Conservation (phyloP, 2,113 vertebrate genomes). For the Lepus timidus region DNA sequence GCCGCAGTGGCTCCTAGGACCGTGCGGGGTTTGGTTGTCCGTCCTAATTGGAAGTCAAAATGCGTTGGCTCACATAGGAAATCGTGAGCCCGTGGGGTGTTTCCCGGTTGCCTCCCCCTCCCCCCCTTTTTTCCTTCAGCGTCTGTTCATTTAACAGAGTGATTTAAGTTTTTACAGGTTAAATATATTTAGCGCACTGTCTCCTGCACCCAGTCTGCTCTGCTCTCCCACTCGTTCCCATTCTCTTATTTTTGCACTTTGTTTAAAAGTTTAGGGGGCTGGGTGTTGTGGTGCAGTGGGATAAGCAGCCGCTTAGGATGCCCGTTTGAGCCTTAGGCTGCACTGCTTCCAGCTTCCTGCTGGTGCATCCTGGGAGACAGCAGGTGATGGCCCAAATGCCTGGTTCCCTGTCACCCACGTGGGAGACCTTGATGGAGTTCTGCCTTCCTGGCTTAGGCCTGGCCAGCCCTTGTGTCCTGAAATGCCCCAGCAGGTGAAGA, state of each 20-base stretch:
- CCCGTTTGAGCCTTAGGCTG: no score
- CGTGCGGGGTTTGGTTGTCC: not conserved
- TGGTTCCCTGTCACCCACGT: no score
- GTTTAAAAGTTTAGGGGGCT: not conserved
- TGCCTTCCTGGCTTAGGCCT: no score
- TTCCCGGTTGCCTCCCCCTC: not conserved
- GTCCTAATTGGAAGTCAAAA: not conserved
- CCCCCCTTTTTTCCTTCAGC: not conserved
- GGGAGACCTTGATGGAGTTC: no score
- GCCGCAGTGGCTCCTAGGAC: not conserved
- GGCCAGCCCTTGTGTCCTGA: no score
- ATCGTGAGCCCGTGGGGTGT: no score
- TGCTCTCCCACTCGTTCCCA: fast-evolving
- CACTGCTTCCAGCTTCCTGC: no score
- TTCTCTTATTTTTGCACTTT: not conserved
- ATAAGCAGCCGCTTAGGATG: no score
- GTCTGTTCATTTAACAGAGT: not conserved
- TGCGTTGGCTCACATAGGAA: not conserved
- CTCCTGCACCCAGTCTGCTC: not conserved
- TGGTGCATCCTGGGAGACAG: no score
- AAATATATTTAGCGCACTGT: not conserved
- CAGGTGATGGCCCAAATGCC: no score
- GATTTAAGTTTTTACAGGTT: constrained; percentile 2
- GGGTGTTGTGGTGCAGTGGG: not conserved
- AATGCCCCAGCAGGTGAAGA: no score